Evolutionary conservation across 2,888 invertebrate species (phyloP), one percentile per base, ranked within the genome.

Genomic region (Eilema caniola): DNA sequence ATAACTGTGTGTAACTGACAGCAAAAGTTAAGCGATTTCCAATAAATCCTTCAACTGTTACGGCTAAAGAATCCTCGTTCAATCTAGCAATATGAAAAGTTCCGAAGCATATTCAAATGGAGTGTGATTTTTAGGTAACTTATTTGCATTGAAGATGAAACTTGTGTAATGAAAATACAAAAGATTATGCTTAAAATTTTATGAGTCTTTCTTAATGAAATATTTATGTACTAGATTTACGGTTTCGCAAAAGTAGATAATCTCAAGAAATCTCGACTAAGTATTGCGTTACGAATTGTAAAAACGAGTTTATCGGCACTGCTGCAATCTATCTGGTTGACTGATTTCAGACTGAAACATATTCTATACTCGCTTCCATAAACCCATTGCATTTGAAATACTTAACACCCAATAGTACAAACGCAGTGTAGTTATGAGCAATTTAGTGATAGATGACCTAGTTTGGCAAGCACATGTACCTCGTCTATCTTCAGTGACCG

Each of bases 71-170:
- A 28, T 16, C 59, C 28, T 59, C 25, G 24, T 59, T 59, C 16
- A 59, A 25, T 59, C 28, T 16, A 59, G 16, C n/a, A 25, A 59
- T 59, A 59, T 59, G 28, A 25, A 59, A 57, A 59, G 59, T 59
- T 59, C 28, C 16, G 1, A 11, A 16, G 8, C 28, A 4, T 59
- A 16, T 4, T 59, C 59, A 25, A 59, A 59, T 24, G 59, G 24
- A 59, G 5, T 59, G 3, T 57, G 57, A 57, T 57, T 57, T n/a
- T 11, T 23, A 8, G 12, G 24, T 3, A 24, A 24, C 59, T 25
- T 24, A 24, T 59, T 59, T 14, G 14, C 59, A 59, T 59, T 24
- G 24, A 14, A 24, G 2, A 23, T 7, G 25, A 24, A 59, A 59
- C 24, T 59, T 59, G 5, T 24, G 20, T 59, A 25, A 25, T 14